These are phyloP conservation scores for Scaptomyza pallida DNA, from an alignment of 1,140 invertebrate genomes.

Conservation along the genomic window DNA sequence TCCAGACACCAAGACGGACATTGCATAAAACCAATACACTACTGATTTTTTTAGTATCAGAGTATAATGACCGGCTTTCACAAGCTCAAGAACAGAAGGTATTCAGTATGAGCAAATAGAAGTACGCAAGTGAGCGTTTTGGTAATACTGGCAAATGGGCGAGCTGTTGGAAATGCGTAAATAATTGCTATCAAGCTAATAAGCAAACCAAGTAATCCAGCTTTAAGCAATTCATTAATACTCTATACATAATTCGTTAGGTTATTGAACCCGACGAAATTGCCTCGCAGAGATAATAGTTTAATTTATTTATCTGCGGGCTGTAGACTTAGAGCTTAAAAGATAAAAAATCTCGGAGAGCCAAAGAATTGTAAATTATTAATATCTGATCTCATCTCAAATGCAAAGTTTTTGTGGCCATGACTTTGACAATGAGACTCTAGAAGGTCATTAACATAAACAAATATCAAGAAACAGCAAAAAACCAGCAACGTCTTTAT, in stretches of 20 bases:
- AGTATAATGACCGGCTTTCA: no score
- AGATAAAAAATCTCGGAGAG: conserved; percentile 57
- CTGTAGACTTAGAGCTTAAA: conserved; percentile 26
- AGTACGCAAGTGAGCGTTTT: no score
- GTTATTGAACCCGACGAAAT: conserved; percentile 71
- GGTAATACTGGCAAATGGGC: no score
- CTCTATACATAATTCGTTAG: conserved; percentile 74
- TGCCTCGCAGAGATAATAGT: not conserved
- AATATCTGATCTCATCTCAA: conserved; percentile 8
- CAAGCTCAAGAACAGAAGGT: no score
- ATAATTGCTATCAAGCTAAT: no score
- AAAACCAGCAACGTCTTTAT: conserved; percentile 31
- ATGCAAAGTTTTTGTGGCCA: conserved; percentile 19
- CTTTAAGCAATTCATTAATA: conserved; percentile 61
- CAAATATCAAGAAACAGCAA: not conserved
- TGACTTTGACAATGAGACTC: conserved; percentile 48
- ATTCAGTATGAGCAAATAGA: no score
- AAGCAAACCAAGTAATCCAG: no score
- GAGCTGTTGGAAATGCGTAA: no score
- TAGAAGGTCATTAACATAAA: conserved; percentile 57
- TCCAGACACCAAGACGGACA: no score
- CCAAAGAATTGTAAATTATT: conserved; percentile 62
- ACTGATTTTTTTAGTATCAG: no score
- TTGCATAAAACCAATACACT: no score
- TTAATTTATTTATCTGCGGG: conserved; percentile 49